Base-by-base conservation (phyloP, 2,113 vertebrate genomes). In the Vanacampus margaritifer region DNA sequence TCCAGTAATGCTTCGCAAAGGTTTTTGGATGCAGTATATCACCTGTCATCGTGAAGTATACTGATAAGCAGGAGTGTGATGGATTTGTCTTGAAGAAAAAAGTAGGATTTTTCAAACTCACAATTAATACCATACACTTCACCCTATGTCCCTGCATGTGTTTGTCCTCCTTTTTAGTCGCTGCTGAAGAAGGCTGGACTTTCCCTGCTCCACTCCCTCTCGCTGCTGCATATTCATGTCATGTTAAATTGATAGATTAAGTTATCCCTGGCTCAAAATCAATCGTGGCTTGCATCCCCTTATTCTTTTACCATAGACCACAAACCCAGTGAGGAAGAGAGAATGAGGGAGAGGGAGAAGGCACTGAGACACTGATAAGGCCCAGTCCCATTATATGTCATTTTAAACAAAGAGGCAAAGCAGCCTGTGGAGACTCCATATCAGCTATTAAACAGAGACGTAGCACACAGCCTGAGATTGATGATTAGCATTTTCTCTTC, bases 181-280 rank as follows among this genome's bases (percentile, higher is more conserved):
- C 87, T 88, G 90, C 84, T 89, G 87, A 89, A 91, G 84, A n/a
- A 19, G 17, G 23, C 28, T 17, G 13, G 23, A 26, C 64, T n/a
- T 36, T 7, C 2, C 48, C 8, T 3, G 51, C 59, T 24, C 54
- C 16, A 10, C 35, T 19, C 59, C 5, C 58, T 35, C 79, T 53
- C 81, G 83, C 88, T 82, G 92, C 91, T 91, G 91, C 93, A 95
- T 95, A 96, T 94, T 94, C 92, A 94, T 93, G 93, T 94, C 91
- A 94, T 93, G 93, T 94, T 96, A 94, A 96, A 95, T 94, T 95
- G 94, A 96, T 95, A 93, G 93, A 96, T 97, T 94, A 94, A 95
- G 95, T 95, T 95, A 96, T 94, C 91, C 92, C 84, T 85, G 91
- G 92, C 93, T 93, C 88, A 89, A 89, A 95, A 95, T 95, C 94